Conservation (phyloP, 2,797 vertebrate species). For the Pachyuromys duprasi region DNA sequence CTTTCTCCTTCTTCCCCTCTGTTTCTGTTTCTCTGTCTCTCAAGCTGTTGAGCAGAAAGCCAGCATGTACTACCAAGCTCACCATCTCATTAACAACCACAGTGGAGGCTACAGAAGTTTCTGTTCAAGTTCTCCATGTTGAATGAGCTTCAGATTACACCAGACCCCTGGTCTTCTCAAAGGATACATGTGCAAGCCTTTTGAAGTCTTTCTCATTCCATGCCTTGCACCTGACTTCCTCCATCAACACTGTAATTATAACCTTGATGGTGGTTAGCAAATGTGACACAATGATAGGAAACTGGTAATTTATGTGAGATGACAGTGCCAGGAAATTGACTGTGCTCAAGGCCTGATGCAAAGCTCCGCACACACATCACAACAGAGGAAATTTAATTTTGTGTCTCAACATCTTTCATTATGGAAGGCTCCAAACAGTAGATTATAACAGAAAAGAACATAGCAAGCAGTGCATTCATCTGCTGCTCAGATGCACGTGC, state of each 20-base stretch:
- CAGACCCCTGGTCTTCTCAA: not conserved
- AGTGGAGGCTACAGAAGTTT: not conserved
- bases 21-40: not conserved
- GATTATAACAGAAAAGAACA: not conserved
- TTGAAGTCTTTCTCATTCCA: not conserved
- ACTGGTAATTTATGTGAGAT: not conserved
- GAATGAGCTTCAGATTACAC: not conserved
- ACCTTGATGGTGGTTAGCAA: not conserved
- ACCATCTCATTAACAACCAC: not conserved
- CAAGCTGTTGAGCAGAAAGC: not conserved
- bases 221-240: not conserved
- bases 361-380: not conserved
- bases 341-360: not conserved
- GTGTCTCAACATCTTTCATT: constrained; percentile 3
- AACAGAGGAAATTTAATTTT: not conserved
- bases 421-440: not conserved
- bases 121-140: not conserved
- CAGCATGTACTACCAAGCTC: not conserved
- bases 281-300: not conserved
- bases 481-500: not conserved
- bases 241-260: not conserved
- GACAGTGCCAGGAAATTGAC: not conserved
- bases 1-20: not conserved
- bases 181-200: not conserved
- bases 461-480: not conserved